Evolutionary conservation across 1,140 invertebrate species (phyloP).

Genomic region (Pogonomyrmex barbatus): DNA sequence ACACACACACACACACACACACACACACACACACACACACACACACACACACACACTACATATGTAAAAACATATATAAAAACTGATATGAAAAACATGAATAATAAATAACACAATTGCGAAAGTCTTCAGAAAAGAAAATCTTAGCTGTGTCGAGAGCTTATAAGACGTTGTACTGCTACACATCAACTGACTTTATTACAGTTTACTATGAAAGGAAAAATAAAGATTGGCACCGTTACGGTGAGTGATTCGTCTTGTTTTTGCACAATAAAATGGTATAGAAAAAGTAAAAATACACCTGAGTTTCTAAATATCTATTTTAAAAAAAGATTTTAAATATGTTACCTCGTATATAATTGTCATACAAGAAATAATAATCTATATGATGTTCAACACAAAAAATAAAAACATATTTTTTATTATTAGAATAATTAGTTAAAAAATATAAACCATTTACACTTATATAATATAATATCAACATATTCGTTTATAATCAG

Average conservation of each 20-base stretch:
- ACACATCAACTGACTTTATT: conserved; percentile 25
- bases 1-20: too few species aligned
- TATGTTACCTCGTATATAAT: not conserved
- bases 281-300: not conserved
- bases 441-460: not conserved
- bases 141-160: not conserved
- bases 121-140: conserved; percentile 24
- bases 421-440: not conserved
- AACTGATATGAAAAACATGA: not conserved
- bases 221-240: conserved; percentile 43
- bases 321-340: not conserved
- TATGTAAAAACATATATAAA: too few species aligned
- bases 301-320: not conserved
- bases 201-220: not conserved
- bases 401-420: not conserved
- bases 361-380: not conserved
- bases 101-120: not conserved
- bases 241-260: conserved; percentile 31
- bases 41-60: too few species aligned
- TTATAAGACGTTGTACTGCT: not conserved
- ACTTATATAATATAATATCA: not conserved
- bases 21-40: too few species aligned
- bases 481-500: not conserved
- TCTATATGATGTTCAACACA: not conserved
- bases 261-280: conserved; percentile 8